phyloP scores from a whole-genome alignment of 2,113 vertebrate genomes.

The Micronycteris hirsuta region DNA sequence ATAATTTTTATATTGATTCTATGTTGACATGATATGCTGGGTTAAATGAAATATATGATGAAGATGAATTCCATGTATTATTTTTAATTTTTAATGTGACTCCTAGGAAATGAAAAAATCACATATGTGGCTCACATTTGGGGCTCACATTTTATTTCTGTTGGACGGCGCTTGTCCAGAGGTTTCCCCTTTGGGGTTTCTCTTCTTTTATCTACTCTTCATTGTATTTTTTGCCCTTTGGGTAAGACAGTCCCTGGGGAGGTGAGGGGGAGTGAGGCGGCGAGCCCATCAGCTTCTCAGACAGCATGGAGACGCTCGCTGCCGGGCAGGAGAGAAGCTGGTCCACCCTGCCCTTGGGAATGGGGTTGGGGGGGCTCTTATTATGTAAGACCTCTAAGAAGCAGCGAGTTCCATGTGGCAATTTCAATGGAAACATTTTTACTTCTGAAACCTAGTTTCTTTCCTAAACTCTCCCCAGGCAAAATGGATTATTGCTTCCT shows the following conservation, averaged over 20 bases:
- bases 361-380: background rate
- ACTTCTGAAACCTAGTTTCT: conserved; percentile 41
- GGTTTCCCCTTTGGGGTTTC: background rate
- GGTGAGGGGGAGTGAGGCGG: background rate
- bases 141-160: background rate
- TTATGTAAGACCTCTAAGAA: conserved; percentile 39
- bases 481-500: conserved; percentile 70
- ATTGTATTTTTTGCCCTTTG: background rate
- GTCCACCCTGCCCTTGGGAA: background rate
- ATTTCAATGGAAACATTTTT: conserved; percentile 56
- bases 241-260: background rate
- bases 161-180: background rate
- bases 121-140: background rate
- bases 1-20: background rate
- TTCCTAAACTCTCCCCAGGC: conserved; percentile 64
- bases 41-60: background rate
- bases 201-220: too few relatives aligned
- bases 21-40: too few relatives aligned
- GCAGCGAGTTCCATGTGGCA: background rate
- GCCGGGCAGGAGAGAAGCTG: background rate
- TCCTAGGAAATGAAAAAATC: background rate
- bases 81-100: background rate
- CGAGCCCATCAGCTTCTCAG: background rate
- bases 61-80: background rate
- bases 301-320: background rate